Percentiles rank a stretch among this genome's conserved stretches.
Conservation (phyloP, 2,797 vertebrate species). For the Lepus townsendii region DNA sequence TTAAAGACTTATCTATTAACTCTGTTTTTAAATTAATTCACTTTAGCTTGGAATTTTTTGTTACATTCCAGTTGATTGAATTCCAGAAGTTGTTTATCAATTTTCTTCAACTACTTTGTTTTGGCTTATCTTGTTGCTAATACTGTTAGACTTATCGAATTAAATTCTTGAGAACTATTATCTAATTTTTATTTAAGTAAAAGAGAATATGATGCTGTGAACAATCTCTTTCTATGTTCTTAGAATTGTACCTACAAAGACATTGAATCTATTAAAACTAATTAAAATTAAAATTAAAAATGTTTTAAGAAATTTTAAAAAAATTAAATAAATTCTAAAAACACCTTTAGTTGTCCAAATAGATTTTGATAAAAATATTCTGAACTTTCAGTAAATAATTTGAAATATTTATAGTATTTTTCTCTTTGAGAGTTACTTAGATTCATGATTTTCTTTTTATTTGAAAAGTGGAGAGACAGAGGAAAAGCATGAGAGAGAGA, state of each 20-base stretch:
- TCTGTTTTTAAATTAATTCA: background rate
- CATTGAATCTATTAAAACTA: no score
- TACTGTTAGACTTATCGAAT: background rate
- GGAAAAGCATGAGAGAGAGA: no score
- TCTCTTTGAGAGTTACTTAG: background rate
- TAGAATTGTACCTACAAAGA: no score
- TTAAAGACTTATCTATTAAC: background rate
- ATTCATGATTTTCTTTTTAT: background rate
- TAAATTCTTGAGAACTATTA: background rate
- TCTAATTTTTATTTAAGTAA: slow-evolving; percentile 8
- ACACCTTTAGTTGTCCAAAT: background rate
- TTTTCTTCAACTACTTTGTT: background rate
- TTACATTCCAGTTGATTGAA: slow-evolving; percentile 5
- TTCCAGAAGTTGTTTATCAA: background rate
- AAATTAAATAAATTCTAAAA: background rate
- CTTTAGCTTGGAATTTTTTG: background rate
- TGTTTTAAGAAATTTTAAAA: no score
- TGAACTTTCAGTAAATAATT: background rate
- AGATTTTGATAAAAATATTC: background rate
- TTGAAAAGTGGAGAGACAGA: background rate
- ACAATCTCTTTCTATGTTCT: background rate
- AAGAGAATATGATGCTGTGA: background rate
- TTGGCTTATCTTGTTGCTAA: slow-evolving; percentile 21
- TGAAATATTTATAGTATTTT: background rate
- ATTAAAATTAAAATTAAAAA: no score